These are phyloP conservation scores for Pristionchus arcanus DNA, from an alignment of 2,888 invertebrate genomes.

Conservation along the genomic window DNA sequence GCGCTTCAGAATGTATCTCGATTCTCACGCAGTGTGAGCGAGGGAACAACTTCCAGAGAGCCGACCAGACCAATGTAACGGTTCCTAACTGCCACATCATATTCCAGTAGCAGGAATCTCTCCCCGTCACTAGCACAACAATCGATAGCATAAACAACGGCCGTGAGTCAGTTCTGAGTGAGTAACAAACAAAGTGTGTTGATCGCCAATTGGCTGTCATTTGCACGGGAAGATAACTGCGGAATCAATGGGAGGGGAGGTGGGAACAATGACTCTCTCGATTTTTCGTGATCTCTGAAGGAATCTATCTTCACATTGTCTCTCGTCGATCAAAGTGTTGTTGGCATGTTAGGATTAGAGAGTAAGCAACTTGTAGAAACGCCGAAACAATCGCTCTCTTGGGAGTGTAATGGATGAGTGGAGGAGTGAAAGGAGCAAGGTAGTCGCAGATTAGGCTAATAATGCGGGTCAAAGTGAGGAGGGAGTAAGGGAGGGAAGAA, in stretches of 20 bases:
- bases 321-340: too few relatives aligned
- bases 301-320: too few relatives aligned
- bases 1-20: not conserved
- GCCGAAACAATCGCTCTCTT: not conserved
- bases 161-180: not conserved
- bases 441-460: constrained; percentile 37
- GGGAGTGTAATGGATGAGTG: too few relatives aligned
- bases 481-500: not conserved
- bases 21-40: not conserved
- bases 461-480: constrained; percentile 9
- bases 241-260: not conserved
- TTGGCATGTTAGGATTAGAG: not conserved
- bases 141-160: constrained; percentile 20
- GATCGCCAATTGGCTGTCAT: not conserved
- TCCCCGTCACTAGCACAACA: not conserved
- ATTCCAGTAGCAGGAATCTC: too few relatives aligned
- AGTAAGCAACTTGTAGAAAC: not conserved
- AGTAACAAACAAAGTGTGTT: not conserved
- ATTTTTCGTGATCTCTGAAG: not conserved
- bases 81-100: too few relatives aligned
- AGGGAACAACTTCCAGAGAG: too few relatives aligned
- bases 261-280: not conserved
- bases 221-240: not conserved
- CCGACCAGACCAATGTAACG: too few relatives aligned
- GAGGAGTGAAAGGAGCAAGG: not conserved